Conservation (phyloP, 2,888 invertebrate species). For the Scaeva pyrastri region DNA sequence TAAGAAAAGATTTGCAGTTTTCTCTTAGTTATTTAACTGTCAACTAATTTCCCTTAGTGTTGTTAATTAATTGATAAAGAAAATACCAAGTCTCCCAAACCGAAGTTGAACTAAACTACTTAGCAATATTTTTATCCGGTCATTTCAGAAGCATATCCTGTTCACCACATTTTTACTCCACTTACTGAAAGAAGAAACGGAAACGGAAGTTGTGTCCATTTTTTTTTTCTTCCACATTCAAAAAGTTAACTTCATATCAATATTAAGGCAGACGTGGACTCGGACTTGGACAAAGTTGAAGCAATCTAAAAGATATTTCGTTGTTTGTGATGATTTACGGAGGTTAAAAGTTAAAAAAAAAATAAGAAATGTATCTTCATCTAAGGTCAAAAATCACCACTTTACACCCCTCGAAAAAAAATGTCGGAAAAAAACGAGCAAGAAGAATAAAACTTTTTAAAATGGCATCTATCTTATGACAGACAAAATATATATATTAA, state of each 20-base stretch:
- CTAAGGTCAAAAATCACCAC: constrained; percentile 8
- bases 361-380: not conserved
- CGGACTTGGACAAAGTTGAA: not conserved
- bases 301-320: not conserved
- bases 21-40: no score
- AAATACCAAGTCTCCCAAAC: no score
- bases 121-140: no score
- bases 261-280: no score
- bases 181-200: no score
- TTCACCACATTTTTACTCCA: no score
- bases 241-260: not conserved
- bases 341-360: constrained; percentile 15
- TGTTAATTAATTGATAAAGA: no score
- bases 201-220: no score
- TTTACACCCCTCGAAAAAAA: not conserved
- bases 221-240: not conserved
- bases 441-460: not conserved
- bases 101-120: no score
- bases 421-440: not conserved
- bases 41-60: no score
- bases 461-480: constrained; percentile 47
- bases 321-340: not conserved
- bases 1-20: no score
- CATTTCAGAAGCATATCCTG: no score
- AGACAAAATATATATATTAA: constrained; percentile 29